Evolutionary conservation across 2,797 vertebrate genomes (phyloP).

Genomic region (Liasis olivaceus): DNA sequence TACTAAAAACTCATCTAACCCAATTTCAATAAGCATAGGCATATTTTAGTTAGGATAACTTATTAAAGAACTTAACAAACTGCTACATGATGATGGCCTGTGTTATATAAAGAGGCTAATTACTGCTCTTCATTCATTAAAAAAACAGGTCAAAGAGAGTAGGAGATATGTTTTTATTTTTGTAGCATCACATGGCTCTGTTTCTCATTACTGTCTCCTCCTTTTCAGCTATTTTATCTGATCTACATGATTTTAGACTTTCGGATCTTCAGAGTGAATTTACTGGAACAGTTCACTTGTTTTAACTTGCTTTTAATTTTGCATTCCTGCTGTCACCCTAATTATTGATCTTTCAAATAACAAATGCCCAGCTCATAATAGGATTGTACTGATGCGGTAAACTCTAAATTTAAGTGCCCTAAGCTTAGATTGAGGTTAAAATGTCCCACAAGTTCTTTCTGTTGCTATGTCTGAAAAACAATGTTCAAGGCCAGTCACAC

Average conservation of each 20-base stretch:
- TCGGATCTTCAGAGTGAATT: constrained; percentile 6
- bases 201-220: constrained; percentile 10
- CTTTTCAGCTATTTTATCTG: constrained; percentile 1
- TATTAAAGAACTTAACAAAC: neutral
- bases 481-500: neutral
- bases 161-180: neutral
- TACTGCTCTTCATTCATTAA: constrained; percentile 2
- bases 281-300: constrained; percentile 2
- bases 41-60: neutral
- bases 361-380: neutral
- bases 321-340: neutral
- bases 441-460: neutral
- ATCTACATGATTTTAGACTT: neutral
- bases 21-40: neutral
- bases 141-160: constrained; percentile 21
- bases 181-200: neutral
- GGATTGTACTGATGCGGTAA: neutral
- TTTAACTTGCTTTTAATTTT: neutral
- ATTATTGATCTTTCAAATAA: neutral
- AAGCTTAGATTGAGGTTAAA: neutral
- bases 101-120: neutral
- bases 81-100: neutral
- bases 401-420: neutral
- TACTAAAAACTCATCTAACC: neutral
- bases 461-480: neutral